Conservation (phyloP, 2,113 vertebrate species). For the Morone chrysops region DNA sequence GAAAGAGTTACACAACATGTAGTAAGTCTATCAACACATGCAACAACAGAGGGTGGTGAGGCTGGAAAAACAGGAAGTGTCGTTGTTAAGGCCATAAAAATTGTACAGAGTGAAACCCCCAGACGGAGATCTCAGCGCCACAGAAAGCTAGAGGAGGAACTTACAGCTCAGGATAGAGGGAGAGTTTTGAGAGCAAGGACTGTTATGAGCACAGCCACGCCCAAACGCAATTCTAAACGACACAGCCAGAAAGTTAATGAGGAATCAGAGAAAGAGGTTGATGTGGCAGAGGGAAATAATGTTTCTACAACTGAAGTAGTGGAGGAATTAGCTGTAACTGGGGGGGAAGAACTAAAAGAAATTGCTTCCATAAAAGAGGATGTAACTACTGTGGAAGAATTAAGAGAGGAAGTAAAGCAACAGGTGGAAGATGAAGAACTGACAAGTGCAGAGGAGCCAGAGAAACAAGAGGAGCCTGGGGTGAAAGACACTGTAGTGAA, state of each 20-base stretch:
- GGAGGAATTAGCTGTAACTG: neutral
- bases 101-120: slow-evolving; percentile 8
- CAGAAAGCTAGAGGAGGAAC: neutral
- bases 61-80: neutral
- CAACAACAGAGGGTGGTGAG: neutral
- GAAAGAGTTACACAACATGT: neutral
- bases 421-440: neutral
- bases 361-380: neutral
- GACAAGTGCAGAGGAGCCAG: neutral
- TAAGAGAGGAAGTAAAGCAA: neutral
- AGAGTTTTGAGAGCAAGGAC: slow-evolving; percentile 31
- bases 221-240: neutral
- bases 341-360: neutral
- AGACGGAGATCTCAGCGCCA: neutral
- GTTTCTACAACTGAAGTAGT: neutral
- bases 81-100: neutral
- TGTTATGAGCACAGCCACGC: neutral
- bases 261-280: neutral
- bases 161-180: neutral
- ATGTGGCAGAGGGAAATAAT: neutral
- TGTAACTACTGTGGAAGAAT: neutral
- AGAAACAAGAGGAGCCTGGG: neutral
- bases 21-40: neutral
- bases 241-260: neutral
- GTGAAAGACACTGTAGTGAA: neutral